These are phyloP conservation scores for Gastrophryne carolinensis DNA, from an alignment of 2,797 vertebrate species.

Conservation along the genomic window DNA sequence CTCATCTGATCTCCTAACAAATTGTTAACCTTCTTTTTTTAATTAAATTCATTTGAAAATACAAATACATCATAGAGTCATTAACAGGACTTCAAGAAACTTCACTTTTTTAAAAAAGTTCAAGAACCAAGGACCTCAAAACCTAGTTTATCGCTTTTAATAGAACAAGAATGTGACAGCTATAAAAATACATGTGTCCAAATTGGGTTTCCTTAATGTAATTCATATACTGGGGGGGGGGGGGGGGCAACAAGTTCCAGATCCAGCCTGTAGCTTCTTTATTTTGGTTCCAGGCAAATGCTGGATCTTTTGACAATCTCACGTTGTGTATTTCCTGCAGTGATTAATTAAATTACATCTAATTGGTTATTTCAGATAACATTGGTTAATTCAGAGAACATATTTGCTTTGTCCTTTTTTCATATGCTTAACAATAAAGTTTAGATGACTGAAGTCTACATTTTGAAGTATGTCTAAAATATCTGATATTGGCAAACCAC, in stretches of 20 bases:
- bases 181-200: neutral
- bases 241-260: too few species aligned
- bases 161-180: neutral
- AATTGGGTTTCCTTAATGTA: too few species aligned
- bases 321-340: neutral
- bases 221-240: too few species aligned
- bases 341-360: neutral
- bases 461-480: neutral
- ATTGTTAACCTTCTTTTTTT: neutral
- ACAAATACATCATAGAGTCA: neutral
- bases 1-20: neutral
- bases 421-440: constrained; percentile 23
- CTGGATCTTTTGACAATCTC: neutral
- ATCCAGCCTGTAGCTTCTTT: too few species aligned
- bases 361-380: too few species aligned
- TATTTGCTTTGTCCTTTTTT: neutral
- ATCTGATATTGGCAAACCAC: too few species aligned
- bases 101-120: neutral
- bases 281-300: neutral
- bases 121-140: neutral
- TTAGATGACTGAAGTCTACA: neutral
- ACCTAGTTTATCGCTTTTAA: neutral
- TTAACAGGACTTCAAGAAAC: neutral
- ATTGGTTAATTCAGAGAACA: neutral
- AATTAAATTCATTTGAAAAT: neutral